These are phyloP conservation scores for Sialis lutaria DNA, from an alignment of 2,888 invertebrate genomes.

Conservation along the genomic window DNA sequence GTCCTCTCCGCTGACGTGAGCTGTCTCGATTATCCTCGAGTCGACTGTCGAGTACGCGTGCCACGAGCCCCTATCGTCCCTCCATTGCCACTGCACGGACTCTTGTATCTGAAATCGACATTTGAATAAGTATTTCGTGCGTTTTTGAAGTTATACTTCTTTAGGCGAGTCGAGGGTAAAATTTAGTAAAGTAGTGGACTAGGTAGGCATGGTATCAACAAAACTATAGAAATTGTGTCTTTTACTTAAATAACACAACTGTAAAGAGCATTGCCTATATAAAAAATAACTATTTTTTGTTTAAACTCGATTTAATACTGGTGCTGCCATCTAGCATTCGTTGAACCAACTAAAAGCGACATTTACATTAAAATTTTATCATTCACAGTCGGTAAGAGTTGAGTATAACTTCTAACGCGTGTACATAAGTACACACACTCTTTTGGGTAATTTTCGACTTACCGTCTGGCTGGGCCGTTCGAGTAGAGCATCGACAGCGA, in stretches of 20 bases:
- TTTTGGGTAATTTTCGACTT: conserved; percentile 7
- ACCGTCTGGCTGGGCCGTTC: conserved; percentile 52
- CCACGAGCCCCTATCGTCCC: conserved; percentile 83
- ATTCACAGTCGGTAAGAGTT: neutral
- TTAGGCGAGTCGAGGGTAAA: no score
- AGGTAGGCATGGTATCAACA: no score
- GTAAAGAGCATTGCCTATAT: no score
- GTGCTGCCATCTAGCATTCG: no score
- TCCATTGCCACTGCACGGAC: conserved; percentile 92
- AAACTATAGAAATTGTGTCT: no score
- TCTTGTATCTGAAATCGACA: conserved; percentile 31
- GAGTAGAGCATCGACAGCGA: conserved; percentile 78
- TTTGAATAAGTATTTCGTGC: neutral
- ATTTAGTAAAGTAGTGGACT: no score
- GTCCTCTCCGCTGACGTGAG: conserved; percentile 85
- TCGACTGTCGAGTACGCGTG: conserved; percentile 88
- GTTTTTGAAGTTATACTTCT: neutral
- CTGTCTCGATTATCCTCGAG: conserved; percentile 87
- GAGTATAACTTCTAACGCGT: no score
- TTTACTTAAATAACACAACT: no score
- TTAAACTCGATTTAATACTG: no score
- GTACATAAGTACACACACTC: neutral
- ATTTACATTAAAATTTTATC: no score
- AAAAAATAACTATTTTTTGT: no score
- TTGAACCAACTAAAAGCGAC: no score